A percentile compares a stretch with the other conserved stretches of the same genome.
Conservation (phyloP, 2,888 invertebrate genomes). For the Epinotia ramella region DNA sequence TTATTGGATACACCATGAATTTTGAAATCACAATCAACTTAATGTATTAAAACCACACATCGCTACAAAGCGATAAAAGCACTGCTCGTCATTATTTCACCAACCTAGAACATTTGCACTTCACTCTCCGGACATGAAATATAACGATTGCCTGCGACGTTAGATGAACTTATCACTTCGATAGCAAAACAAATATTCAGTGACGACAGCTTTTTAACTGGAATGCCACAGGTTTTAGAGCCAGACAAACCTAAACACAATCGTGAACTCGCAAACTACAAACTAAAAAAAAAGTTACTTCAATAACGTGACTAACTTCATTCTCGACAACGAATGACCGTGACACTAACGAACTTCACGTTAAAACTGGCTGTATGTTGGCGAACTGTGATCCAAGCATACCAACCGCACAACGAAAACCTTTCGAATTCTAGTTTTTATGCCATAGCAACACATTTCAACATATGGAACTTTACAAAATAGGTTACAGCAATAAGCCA, state of each 20-base stretch:
- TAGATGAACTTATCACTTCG: slow-evolving; percentile 51
- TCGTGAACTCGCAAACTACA: slow-evolving; percentile 41
- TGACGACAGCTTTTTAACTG: slow-evolving; percentile 50
- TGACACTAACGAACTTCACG: slow-evolving; percentile 33
- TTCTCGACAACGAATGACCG: slow-evolving; percentile 14
- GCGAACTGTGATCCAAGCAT: not conserved
- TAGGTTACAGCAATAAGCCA: not conserved
- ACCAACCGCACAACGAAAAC: slow-evolving; percentile 12
- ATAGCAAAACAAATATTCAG: slow-evolving; percentile 50
- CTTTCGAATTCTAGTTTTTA: slow-evolving; percentile 9
- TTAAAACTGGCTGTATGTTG: slow-evolving; percentile 27
- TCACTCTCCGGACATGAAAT: slow-evolving; percentile 74
- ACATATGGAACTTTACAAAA: not conserved
- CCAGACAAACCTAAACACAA: slow-evolving; percentile 59
- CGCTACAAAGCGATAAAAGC: slow-evolving; percentile 81
- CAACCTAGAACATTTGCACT: slow-evolving; percentile 73
- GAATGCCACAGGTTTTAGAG: slow-evolving; percentile 53
- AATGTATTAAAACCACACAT: slow-evolving; percentile 78
- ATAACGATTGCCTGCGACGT: slow-evolving; percentile 47
- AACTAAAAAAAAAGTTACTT: slow-evolving; percentile 46
- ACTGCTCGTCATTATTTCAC: slow-evolving; percentile 76
- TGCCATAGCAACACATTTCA: not conserved
- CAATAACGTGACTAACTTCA: slow-evolving; percentile 41
- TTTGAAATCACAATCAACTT: slow-evolving; percentile 79
- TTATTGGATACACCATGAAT: slow-evolving; percentile 82